Evolutionary conservation across 1,140 invertebrate genomes (phyloP), one percentile per base, ranked within the genome.

Genomic region (Zaprionus davidi): DNA sequence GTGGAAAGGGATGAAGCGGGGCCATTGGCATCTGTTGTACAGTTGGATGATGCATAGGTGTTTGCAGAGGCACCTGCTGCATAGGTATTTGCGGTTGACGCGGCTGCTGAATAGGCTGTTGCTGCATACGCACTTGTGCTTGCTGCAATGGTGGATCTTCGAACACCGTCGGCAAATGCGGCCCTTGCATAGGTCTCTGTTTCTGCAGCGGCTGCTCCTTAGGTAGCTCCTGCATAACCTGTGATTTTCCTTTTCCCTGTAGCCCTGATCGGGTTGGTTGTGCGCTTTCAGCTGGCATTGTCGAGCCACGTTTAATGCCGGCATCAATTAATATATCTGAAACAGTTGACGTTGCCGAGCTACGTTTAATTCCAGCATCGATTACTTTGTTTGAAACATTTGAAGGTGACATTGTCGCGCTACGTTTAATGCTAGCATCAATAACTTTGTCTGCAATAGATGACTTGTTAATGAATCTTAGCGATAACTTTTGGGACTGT

Each of bases 311-410:
- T 7, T 65, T 75, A 0, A 83, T 36, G 3, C 80, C 80, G 1
- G 84, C 73, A 73, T 87, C 83, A 11, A 87, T 76, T 3, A 88
- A 58, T 26, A 78, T 86, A n/a, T 77, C 49, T 2, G 72, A 53
- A 49, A 51, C 46, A 6, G 46, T 26, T 64, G 44, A 0, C 65
- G 60, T 9, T 58, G 11, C 2, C 4, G 44, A 1, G 67, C 31
- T 66, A 5, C 66, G 24, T 7, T 66, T 76, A 0, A 84, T 38
- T 2, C 85, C 81, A 2, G 84, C 73, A 74, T 87, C 84, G 9
- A 87, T 76, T 4, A 88, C 59, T 28, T 81, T 87, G n/a, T 78
- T 51, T 2, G 73, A 51, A 44, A 53, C 36, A 7, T 34, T 34
- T 34, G 31, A 34, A 34, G 31, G 9, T 11, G 67, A 11, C 26